Evolutionary conservation across 2,888 invertebrate species (phyloP), one percentile per base, ranked within the genome.

Genomic region (Entomobrya proxima): DNA sequence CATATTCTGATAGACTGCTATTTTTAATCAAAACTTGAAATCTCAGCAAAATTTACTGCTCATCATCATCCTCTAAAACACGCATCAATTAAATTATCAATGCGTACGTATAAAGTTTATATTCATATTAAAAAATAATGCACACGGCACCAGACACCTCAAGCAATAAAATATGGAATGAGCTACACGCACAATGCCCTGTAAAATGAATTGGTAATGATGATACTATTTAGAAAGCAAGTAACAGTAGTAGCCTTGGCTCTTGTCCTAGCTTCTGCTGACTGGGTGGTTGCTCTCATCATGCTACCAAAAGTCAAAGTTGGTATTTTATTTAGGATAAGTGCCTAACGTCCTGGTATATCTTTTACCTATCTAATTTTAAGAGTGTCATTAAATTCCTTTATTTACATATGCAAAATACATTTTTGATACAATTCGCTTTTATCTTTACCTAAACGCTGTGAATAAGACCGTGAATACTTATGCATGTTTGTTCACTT

Each of bases 171-270:
- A 11, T 24, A 58, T 27, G 18, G 58, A 58, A 18, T 15, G 1
- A 9, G n/a, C 44, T 13, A 9, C 44, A 44, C 44, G 69, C 21
- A 40, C 0, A n/a, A 27, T 24, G 9, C 13, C 27, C 27, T 2
- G 13, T 2, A 52, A 52, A 1, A 52, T 18, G 18, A n/a, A 18
- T 52, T 4, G 18, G 3, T 18, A 24, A 35, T 15, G 15, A 7
- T 27, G 27, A 11, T 44, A 69, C 27, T 44, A 27, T 64, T 37
- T 85, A 85, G 55, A 80, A 75, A 80, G 76, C 35, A 85, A 85
- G 37, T 52, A 24, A 32, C 47, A 64, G 76, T 85, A 85, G 80
- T 85, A 85, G 80, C 79, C 75, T 79, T 69, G 69, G 35, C 61
- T 81, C 74, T 40, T 61, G 81, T 58, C 72, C 72, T 55, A 58